A percentile compares a stretch with the other conserved stretches of the same genome.
Conservation (phyloP, 2,113 vertebrate species). For the Podarcis muralis region DNA sequence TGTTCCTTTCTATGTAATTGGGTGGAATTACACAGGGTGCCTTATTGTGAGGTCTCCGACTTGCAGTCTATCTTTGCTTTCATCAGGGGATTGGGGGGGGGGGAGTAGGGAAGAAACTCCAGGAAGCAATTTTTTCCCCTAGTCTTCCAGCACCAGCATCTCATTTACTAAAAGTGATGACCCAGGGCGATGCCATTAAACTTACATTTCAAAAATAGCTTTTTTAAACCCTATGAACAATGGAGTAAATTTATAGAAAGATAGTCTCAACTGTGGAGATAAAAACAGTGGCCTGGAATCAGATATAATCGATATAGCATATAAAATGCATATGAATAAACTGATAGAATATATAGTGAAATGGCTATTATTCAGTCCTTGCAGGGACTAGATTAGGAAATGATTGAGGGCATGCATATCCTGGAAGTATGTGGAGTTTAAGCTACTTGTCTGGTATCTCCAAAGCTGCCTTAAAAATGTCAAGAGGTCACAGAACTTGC, state of each 20-base stretch:
- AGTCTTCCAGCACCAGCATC: conserved; percentile 9
- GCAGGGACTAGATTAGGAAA: background rate
- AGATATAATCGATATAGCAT: background rate
- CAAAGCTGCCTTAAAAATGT: background rate
- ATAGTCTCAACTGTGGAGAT: conserved; percentile 7
- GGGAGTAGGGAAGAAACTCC: background rate
- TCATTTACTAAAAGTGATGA: conserved; percentile 20
- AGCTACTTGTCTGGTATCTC: background rate
- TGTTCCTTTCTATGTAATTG: background rate
- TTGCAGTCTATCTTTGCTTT: conserved; percentile 7
- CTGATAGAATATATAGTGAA: background rate
- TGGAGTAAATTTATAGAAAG: background rate
- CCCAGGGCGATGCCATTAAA: conserved; percentile 18
- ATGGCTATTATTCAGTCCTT: background rate
- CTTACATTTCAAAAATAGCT: conserved; percentile 13
- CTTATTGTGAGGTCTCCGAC: background rate
- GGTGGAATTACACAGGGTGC: background rate
- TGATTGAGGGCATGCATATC: background rate
- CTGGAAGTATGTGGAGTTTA: background rate
- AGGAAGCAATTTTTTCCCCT: background rate
- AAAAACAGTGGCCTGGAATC: background rate
- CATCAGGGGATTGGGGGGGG: background rate
- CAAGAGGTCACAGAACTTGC: background rate
- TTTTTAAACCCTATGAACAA: background rate
- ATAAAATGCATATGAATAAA: conserved; percentile 10